Evolutionary conservation across 2,888 invertebrate species (phyloP).

Genomic region (Troglohyphantes excavatus): DNA sequence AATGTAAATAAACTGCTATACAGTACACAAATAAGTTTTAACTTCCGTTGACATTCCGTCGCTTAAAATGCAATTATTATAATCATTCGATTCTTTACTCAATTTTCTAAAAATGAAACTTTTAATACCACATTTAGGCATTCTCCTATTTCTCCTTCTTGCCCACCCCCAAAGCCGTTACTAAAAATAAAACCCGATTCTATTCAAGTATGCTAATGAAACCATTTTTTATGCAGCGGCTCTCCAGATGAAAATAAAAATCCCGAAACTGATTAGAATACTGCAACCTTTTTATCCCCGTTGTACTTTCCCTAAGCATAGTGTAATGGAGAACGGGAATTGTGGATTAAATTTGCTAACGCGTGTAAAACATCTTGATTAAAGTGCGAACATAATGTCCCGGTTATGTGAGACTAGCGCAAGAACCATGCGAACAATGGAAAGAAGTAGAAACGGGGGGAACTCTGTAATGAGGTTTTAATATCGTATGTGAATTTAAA

Average conservation of each 20-base stretch:
- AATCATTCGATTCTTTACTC: constrained; percentile 8
- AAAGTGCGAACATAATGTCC: constrained; percentile 8
- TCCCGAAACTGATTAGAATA: constrained; percentile 58
- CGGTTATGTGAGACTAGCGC: neutral
- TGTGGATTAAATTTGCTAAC: constrained; percentile 65
- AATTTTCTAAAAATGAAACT: constrained; percentile 21
- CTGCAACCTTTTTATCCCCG: constrained; percentile 2
- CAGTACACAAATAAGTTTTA: too few species aligned
- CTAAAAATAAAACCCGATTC: constrained; percentile 29
- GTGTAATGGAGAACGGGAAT: constrained; percentile 31
- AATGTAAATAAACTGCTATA: too few species aligned
- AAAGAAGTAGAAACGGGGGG: neutral
- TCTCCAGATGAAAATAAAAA: constrained; percentile 25
- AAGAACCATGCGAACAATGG: neutral
- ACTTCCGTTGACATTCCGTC: too few species aligned
- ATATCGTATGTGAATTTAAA: constrained; percentile 31
- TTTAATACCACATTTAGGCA: constrained; percentile 35
- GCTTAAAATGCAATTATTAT: constrained; percentile 51
- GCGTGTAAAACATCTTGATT: constrained; percentile 60
- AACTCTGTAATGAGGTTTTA: constrained; percentile 40
- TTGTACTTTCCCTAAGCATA: constrained; percentile 50
- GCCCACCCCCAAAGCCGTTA: neutral
- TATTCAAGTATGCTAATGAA: constrained; percentile 62
- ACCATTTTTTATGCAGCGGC: constrained; percentile 29
- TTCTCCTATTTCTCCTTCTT: neutral